Conservation (phyloP, 2,888 invertebrate species). For the Euzophera pinguis region DNA sequence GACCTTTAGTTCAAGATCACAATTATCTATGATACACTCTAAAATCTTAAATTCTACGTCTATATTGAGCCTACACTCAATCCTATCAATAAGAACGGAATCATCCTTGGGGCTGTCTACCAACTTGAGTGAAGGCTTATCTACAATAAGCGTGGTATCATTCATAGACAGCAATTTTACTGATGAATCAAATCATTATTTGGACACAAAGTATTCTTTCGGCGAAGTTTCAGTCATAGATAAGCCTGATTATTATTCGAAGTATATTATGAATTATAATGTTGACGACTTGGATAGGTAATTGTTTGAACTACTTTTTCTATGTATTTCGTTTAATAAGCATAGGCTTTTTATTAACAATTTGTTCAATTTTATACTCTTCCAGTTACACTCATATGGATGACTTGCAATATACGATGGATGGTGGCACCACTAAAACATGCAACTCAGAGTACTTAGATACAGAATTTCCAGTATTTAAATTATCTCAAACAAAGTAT, state of each 20-base stretch:
- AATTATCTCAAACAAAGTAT: slow-evolving; percentile 21
- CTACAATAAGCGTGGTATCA: slow-evolving; percentile 33
- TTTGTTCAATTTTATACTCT: neutral
- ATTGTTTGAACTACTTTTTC: neutral
- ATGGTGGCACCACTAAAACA: neutral
- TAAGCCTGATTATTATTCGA: neutral
- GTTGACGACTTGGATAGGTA: neutral
- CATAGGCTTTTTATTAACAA: too few relatives aligned
- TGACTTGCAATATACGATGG: neutral
- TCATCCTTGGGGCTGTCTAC: slow-evolving; percentile 36
- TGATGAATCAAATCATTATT: slow-evolving; percentile 27
- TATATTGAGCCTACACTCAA: slow-evolving; percentile 32
- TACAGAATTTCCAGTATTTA: slow-evolving; percentile 21
- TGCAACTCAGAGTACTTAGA: neutral
- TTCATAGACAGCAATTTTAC: slow-evolving; percentile 27
- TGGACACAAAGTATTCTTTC: slow-evolving; percentile 3
- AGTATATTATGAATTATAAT: neutral
- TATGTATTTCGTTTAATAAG: too few relatives aligned
- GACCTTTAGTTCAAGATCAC: neutral
- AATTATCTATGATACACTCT: neutral
- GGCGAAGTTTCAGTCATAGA: neutral
- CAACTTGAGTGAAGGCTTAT: slow-evolving; percentile 20
- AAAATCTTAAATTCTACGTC: slow-evolving; percentile 8
- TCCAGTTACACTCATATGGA: neutral
- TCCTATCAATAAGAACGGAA: slow-evolving; percentile 34